Percentiles rank a stretch among this genome's conserved stretches.
Evolutionary conservation across 2,888 invertebrate genomes (phyloP).

Genomic region (Leucoma salicis): DNA sequence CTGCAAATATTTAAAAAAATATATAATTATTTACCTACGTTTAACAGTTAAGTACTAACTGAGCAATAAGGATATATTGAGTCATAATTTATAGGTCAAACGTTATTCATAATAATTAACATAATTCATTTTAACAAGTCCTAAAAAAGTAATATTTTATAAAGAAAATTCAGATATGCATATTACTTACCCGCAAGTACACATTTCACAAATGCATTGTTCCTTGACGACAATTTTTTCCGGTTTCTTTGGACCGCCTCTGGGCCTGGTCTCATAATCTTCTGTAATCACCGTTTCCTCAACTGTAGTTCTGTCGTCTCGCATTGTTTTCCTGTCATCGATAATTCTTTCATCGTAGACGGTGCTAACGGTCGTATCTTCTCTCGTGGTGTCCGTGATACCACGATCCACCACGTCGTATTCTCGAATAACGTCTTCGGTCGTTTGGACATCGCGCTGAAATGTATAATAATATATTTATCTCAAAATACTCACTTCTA

Average conservation of each 20-base stretch:
- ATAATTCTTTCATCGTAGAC: conserved; percentile 73
- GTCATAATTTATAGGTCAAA: too few species aligned
- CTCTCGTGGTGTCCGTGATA: conserved; percentile 70
- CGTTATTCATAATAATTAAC: too few species aligned
- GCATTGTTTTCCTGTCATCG: conserved; percentile 71
- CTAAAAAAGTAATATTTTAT: too few species aligned
- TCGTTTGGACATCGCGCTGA: conserved; percentile 77
- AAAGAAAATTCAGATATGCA: too few species aligned
- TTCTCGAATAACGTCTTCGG: conserved; percentile 71
- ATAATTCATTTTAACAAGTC: too few species aligned
- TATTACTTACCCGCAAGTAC: conserved; percentile 95
- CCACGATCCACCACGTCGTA: conserved; percentile 78
- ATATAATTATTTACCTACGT: too few species aligned
- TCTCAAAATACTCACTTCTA: background rate
- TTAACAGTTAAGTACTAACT: too few species aligned
- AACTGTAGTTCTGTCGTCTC: conserved; percentile 67
- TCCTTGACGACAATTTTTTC: conserved; percentile 82
- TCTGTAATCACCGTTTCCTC: conserved; percentile 64
- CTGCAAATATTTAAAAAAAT: too few species aligned
- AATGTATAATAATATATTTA: conserved; percentile 30
- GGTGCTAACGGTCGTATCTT: conserved; percentile 69
- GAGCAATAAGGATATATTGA: too few species aligned
- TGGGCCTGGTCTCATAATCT: conserved; percentile 56
- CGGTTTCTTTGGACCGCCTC: conserved; percentile 70
- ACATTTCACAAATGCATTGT: conserved; percentile 94